These are phyloP conservation scores for Drosophila setosimentum DNA, from an alignment of 2,888 invertebrate genomes.

Conservation along the genomic window DNA sequence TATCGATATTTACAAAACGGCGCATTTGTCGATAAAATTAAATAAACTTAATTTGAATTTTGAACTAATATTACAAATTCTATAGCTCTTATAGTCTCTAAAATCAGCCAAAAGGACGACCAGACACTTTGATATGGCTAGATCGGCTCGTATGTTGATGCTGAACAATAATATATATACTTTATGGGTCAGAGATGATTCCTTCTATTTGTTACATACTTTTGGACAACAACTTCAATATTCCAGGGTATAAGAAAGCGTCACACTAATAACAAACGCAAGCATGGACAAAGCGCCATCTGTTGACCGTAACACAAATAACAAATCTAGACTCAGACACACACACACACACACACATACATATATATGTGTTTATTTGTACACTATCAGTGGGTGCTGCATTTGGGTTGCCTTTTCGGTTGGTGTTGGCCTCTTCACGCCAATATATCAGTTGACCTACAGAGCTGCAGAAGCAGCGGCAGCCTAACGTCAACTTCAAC, in stretches of 20 bases:
- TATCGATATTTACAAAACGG: background rate
- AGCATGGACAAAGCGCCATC: slow-evolving; percentile 47
- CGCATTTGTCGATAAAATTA: background rate
- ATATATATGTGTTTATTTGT: slow-evolving; percentile 8
- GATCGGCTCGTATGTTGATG: background rate
- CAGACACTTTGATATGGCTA: background rate
- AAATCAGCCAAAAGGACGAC: no score
- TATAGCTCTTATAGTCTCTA: background rate
- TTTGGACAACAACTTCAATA: background rate
- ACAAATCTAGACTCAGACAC: slow-evolving; percentile 21
- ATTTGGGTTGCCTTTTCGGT: slow-evolving; percentile 54
- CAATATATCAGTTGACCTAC: slow-evolving; percentile 75
- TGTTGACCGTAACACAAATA: slow-evolving; percentile 31
- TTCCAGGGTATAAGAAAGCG: slow-evolving; percentile 5
- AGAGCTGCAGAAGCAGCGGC: slow-evolving; percentile 44
- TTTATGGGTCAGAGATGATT: background rate
- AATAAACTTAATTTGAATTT: background rate
- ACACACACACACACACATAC: slow-evolving; percentile 6
- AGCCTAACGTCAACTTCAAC: slow-evolving; percentile 9
- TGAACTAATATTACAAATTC: background rate
- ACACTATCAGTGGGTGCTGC: slow-evolving; percentile 46
- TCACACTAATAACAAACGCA: slow-evolving; percentile 36
- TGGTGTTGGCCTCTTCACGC: slow-evolving; percentile 50
- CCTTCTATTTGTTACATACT: background rate
- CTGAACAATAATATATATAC: background rate